A percentile compares a stretch with the other conserved stretches of the same genome.
phyloP scores from a whole-genome alignment of 1,140 invertebrate genomes.

The Neotoxoptera formosana region DNA sequence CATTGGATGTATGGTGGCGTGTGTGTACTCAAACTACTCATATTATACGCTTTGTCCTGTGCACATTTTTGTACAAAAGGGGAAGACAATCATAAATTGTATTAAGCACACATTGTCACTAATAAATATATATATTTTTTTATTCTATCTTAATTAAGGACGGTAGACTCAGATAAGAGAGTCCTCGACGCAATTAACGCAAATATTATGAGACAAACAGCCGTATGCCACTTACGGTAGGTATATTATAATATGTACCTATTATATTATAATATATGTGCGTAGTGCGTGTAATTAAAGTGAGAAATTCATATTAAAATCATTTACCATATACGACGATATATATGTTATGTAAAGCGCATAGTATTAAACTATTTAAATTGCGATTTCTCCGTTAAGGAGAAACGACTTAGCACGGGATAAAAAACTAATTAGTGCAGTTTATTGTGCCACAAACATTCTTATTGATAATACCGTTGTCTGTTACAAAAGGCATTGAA shows the following conservation, averaged over 20 bases:
- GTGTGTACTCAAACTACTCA: background rate
- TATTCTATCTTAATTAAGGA: background rate
- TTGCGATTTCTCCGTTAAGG: background rate
- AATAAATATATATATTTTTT: background rate
- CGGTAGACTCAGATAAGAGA: background rate
- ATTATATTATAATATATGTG: background rate
- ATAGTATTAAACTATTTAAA: background rate
- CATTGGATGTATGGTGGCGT: background rate
- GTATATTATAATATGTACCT: background rate
- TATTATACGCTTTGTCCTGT: background rate
- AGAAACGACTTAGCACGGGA: background rate
- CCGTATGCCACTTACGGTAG: background rate
- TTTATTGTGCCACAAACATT: background rate
- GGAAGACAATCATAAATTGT: conserved; percentile 27
- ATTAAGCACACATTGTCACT: conserved; percentile 21
- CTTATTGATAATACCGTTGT: background rate
- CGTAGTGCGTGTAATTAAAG: background rate
- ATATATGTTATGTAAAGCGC: background rate
- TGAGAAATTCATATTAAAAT: background rate
- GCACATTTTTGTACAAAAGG: conserved; percentile 4
- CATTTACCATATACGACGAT: background rate
- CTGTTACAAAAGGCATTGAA: background rate
- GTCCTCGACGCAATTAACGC: conserved; percentile 4
- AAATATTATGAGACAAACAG: background rate
- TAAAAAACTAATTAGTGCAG: background rate